Base-by-base conservation (phyloP, 2,797 vertebrate genomes). In the Etheostoma nigrum region DNA sequence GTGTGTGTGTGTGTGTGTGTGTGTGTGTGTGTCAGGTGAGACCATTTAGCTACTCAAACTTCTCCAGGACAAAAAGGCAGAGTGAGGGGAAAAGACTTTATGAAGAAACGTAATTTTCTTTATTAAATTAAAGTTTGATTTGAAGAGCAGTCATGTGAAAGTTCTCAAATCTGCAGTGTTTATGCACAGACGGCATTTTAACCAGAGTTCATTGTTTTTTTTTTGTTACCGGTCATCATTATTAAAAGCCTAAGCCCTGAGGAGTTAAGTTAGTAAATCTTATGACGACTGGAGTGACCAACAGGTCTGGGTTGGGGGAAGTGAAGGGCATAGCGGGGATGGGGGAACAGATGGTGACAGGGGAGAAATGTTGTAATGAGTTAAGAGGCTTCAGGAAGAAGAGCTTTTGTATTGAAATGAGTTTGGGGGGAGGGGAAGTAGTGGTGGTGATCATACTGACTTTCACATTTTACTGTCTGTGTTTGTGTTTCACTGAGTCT, bases 321-420 rank as follows among this genome's bases (percentile, higher is more conserved):
- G 14, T 23, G 58, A 7, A 60, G 53, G 68, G 40, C 21, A 19
- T 61, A 77, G 78, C 75, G 80, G 52, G 69, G 67, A 30, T 8
- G 58, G 62, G 27, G 70, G 48, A 81, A 68, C 91, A 92, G 88
- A 92, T 92, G 93, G 91, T 73, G 77, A 72, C 23, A 36, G 63
- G 27, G 30, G 72, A 77, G 75, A 59, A 30, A 69, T 40, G 85
- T 21, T 76, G 74, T 74, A 79, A 79, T 68, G 75, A 76, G 77
- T 67, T 6, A 45, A 61, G 65, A 48, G 55, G n/a, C 62, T 73
- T 74, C 71, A 83, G 74, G 64, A 81, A 44, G 70, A 82, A 47
- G 51, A 67, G 73, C 82, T 55, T 84, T 88, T 83, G 79, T 89
- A 58, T 83, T 70, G 58, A 82, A 86, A 85, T 77, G 21, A 82